Conservation (phyloP, 1,140 invertebrate species). For the Pentalonia nigronervosa region DNA sequence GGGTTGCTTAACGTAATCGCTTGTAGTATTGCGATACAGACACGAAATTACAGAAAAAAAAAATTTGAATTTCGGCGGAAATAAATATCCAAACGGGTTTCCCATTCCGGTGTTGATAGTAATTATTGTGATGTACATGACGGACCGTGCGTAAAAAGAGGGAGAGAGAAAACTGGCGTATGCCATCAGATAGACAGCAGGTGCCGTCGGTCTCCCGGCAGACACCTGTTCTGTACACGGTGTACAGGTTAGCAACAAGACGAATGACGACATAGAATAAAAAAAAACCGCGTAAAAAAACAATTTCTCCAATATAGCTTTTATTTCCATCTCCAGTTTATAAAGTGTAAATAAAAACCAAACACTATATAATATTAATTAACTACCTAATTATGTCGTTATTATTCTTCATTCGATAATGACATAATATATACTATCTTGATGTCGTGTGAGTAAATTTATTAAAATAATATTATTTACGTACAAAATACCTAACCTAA, state of each 20-base stretch:
- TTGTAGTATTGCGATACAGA: background rate
- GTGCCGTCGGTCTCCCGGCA: too few relatives aligned
- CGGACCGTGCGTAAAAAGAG: background rate
- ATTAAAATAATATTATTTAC: background rate
- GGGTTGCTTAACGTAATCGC: background rate
- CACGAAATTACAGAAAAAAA: background rate
- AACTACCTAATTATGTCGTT: background rate
- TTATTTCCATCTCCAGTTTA: background rate
- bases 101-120: background rate
- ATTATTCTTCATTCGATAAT: background rate
- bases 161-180: background rate
- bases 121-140: background rate
- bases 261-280: background rate
- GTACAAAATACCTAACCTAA: background rate
- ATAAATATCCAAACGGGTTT: background rate
- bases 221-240: slow-evolving; percentile 7
- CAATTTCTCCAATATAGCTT: background rate
- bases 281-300: background rate
- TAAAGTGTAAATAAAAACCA: background rate
- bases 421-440: background rate
- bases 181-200: background rate
- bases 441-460: background rate
- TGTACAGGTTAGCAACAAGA: background rate
- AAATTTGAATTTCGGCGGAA: background rate
- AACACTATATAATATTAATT: background rate